These are phyloP conservation scores for Callorhinus ursinus DNA, from an alignment of 2,113 vertebrate genomes.

Conservation along the genomic window DNA sequence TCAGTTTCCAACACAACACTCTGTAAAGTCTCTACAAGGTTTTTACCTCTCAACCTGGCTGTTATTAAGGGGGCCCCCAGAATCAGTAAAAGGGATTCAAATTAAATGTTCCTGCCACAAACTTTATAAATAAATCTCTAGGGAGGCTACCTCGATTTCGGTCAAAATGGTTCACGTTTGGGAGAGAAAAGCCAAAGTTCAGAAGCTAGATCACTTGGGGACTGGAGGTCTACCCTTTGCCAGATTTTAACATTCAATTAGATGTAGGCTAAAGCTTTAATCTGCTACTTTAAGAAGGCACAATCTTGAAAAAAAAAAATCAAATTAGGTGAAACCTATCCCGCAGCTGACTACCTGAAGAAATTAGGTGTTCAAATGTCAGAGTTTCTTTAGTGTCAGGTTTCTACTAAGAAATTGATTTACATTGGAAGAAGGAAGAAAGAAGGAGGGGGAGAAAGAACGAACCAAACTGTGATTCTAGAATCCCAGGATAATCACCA, in stretches of 20 bases:
- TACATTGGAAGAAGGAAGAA: background rate
- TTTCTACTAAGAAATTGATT: background rate
- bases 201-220: background rate
- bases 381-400: background rate
- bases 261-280: background rate
- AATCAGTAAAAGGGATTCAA: background rate
- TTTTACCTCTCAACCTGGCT: background rate
- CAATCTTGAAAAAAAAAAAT: background rate
- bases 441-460: background rate
- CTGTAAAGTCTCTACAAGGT: background rate
- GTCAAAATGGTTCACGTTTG: background rate
- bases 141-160: background rate
- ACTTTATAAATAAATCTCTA: constrained; percentile 11
- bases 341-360: too few species aligned
- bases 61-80: background rate
- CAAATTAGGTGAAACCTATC: background rate
- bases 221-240: background rate
- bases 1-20: background rate
- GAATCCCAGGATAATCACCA: background rate
- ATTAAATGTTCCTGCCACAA: background rate
- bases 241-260: constrained; percentile 25
- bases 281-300: background rate
- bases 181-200: constrained; percentile 50
- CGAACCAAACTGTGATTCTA: background rate
- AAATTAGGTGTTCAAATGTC: background rate